A percentile compares a stretch with the other conserved stretches of the same genome.
Conservation (phyloP, 2,888 invertebrate species). For the Spisula subtruncata region DNA sequence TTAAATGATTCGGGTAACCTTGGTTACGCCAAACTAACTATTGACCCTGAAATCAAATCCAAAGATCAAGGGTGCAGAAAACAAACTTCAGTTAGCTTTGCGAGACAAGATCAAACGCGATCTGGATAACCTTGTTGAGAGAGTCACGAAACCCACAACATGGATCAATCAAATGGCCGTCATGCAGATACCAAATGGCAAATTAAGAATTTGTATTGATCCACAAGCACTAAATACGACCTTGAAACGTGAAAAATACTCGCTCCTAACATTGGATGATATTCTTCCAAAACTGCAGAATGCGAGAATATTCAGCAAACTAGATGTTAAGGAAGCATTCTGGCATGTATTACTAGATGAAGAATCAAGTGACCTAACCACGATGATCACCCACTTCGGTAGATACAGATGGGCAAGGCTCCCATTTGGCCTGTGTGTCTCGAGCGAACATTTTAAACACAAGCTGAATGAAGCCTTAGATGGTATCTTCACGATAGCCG, state of each 20-base stretch:
- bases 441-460: slow-evolving; percentile 68
- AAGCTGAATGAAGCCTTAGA: slow-evolving; percentile 62
- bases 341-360: slow-evolving; percentile 69
- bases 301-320: slow-evolving; percentile 67
- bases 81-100: no score
- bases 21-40: no score
- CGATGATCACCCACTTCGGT: slow-evolving; percentile 72
- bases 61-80: no score
- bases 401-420: slow-evolving; percentile 60
- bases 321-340: slow-evolving; percentile 71
- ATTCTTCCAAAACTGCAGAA: slow-evolving; percentile 66
- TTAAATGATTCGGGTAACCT: no score
- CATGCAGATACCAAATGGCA: slow-evolving; percentile 39
- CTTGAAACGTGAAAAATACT: slow-evolving; percentile 60
- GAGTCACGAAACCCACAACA: slow-evolving; percentile 30
- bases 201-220: slow-evolving; percentile 59
- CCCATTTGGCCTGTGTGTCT: slow-evolving; percentile 50
- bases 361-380: slow-evolving; percentile 62
- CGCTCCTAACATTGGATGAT: slow-evolving; percentile 70
- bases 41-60: no score
- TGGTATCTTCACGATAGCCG: slow-evolving; percentile 52
- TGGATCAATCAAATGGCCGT: slow-evolving; percentile 47
- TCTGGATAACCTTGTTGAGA: no score
- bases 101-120: no score
- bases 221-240: slow-evolving; percentile 68